Conservation (phyloP, 2,888 invertebrate genomes). For the Acleris literana region DNA sequence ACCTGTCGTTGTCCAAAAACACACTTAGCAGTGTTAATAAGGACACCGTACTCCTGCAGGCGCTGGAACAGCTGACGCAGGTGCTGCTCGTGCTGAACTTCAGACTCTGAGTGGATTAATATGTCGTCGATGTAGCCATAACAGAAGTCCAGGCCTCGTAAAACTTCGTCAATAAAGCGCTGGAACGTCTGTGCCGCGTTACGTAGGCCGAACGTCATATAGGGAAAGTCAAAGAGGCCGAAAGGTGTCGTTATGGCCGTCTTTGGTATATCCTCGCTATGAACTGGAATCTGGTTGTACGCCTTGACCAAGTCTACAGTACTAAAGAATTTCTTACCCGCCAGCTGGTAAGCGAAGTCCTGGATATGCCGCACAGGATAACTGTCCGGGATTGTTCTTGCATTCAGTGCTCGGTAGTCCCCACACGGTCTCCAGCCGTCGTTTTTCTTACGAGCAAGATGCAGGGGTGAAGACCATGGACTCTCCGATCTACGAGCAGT, state of each 20-base stretch:
- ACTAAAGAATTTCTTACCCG: slow-evolving; percentile 30
- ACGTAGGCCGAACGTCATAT: slow-evolving; percentile 55
- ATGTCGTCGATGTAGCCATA: slow-evolving; percentile 55
- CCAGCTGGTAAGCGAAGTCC: slow-evolving; percentile 32
- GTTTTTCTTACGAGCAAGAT: slow-evolving; percentile 11
- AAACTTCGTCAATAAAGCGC: slow-evolving; percentile 47
- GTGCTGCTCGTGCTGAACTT: slow-evolving; percentile 26
- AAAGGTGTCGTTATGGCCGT: slow-evolving; percentile 55
- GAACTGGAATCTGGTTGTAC: slow-evolving; percentile 60
- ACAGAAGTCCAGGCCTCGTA: slow-evolving; percentile 35
- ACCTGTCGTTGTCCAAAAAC: slow-evolving; percentile 25
- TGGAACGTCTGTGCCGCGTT: slow-evolving; percentile 55
- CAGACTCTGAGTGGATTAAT: slow-evolving; percentile 40
- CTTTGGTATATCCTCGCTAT: slow-evolving; percentile 51
- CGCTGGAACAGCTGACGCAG: slow-evolving; percentile 5
- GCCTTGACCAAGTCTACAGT: slow-evolving; percentile 44
- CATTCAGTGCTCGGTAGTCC: slow-evolving; percentile 12
- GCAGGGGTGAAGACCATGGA: slow-evolving; percentile 38
- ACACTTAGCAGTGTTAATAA: slow-evolving; percentile 13
- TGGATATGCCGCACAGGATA: slow-evolving; percentile 16
- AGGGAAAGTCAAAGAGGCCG: slow-evolving; percentile 50
- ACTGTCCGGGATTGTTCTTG: neutral
- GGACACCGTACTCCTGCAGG: slow-evolving; percentile 9
- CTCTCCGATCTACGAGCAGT: slow-evolving; percentile 38
- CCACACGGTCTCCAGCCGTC: slow-evolving; percentile 26